Conservation (phyloP, 2,888 invertebrate species). For the Thereva unica region DNA sequence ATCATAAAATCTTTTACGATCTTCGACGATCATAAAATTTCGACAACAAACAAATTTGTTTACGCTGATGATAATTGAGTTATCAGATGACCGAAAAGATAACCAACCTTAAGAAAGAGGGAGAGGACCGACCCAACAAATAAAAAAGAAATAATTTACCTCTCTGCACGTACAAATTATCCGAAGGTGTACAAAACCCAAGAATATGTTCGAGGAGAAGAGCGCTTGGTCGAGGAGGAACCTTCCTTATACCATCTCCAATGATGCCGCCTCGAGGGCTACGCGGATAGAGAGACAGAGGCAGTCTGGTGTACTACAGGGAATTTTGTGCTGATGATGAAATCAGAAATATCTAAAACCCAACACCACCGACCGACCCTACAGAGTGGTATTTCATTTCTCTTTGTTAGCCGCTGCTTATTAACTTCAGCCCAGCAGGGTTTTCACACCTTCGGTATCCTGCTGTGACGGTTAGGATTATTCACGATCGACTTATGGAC, state of each 20-base stretch:
- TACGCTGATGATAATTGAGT: slow-evolving; percentile 16
- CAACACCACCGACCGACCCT: not conserved
- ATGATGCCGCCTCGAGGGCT: not conserved
- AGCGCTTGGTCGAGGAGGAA: not conserved
- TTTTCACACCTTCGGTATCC: slow-evolving; percentile 37
- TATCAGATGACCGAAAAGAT: not conserved
- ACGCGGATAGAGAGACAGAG: not conserved
- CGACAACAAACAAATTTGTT: slow-evolving; percentile 14
- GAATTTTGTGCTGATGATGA: not conserved
- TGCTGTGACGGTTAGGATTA: slow-evolving; percentile 35
- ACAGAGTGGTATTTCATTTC: not conserved
- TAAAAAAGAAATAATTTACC: not conserved
- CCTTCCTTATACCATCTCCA: not conserved
- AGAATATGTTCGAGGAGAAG: not conserved
- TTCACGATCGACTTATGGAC: slow-evolving; percentile 16
- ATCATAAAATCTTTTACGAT: slow-evolving; percentile 1
- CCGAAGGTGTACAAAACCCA: not conserved
- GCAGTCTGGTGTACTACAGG: slow-evolving; percentile 1
- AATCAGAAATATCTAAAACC: slow-evolving; percentile 1
- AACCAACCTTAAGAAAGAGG: no score
- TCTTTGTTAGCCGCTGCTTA: slow-evolving; percentile 27
- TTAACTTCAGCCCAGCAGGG: slow-evolving; percentile 37
- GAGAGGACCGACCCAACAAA: not conserved
- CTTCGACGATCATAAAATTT: slow-evolving; percentile 1
- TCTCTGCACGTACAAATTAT: not conserved